Conservation (phyloP, 2,888 invertebrate species). For the Pristionchus arcanus region DNA sequence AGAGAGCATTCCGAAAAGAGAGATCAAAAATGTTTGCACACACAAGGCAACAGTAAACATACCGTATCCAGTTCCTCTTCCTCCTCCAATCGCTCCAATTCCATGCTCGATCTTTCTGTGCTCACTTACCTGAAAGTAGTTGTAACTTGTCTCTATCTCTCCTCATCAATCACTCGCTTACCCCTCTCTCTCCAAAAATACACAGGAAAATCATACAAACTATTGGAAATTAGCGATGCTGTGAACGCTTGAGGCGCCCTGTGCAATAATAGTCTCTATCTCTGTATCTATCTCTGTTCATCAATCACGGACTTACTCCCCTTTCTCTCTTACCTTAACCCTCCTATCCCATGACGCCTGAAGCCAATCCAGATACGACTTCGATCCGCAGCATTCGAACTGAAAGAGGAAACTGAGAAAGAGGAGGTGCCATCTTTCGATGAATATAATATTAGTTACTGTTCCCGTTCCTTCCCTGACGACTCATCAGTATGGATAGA, state of each 20-base stretch:
- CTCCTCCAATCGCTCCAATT: slow-evolving; percentile 71
- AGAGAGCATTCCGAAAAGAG: not conserved
- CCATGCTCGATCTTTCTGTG: slow-evolving; percentile 66
- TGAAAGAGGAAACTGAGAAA: slow-evolving; percentile 77
- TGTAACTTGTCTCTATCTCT: slow-evolving; percentile 16
- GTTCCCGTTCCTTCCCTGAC: no score
- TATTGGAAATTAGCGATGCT: no score
- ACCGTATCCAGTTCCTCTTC: slow-evolving; percentile 65
- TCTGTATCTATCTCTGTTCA: not conserved
- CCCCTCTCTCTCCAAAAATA: not conserved
- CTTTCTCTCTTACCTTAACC: slow-evolving; percentile 14
- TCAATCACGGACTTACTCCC: not conserved
- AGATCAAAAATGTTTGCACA: not conserved
- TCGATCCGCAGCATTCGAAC: slow-evolving; percentile 89
- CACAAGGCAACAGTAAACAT: not conserved
- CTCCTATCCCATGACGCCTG: slow-evolving; percentile 69
- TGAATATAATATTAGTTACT: no score
- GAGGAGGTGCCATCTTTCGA: not conserved
- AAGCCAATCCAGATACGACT: slow-evolving; percentile 86
- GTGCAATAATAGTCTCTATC: no score
- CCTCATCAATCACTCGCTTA: not conserved
- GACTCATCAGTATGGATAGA: no score
- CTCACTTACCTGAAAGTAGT: slow-evolving; percentile 56
- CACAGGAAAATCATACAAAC: no score
- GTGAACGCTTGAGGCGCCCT: no score